Evolutionary conservation across 2,888 invertebrate genomes (phyloP), one percentile per base, ranked within the genome.

Genomic region (Erebia ligea): DNA sequence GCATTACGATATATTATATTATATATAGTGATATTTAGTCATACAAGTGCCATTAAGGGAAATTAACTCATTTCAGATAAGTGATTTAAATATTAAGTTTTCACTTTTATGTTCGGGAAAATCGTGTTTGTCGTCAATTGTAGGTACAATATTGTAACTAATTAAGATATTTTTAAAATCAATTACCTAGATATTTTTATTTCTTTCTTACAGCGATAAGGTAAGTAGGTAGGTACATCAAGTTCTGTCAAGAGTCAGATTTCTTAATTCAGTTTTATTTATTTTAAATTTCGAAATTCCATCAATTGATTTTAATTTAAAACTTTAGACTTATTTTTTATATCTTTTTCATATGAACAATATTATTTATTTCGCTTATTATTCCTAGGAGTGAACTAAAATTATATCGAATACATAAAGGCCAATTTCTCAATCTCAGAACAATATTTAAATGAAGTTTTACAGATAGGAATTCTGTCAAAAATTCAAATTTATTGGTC

Each of bases 1-100:
- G 34, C 34, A 34, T 25, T 25, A 25, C 25, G 3, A 25, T 25
- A 25, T 34, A 34, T 6, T 67, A 70, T 48, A 61, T 56, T 40
- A 52, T 64, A 54, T 69, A 70, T 74, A 73, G 75, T 74, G 69
- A 74, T 74, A 71, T 73, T 64, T 70, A 72, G 73, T 75, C 72
- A 72, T 65, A 62, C 58, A 67, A 71, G 75, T 76, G 76, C 76
- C 76, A 76, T 76, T 72, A 19, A 59, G 52, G 62, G 57, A 48
- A 72, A 67, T 65, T 54, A 54, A 67, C 34, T 64, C 54, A 70
- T 65, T 42, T 40, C 58, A 58, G 19, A 2, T 69, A 64, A 50
- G 57, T 63, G 63, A 34, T 61, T 61, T 50, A 48, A 10, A 57
- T 54, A 25, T 42, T 57, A 63, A 63, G 52, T 42, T 57, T 50